Percentiles rank a stretch among this genome's conserved stretches.
Conservation (phyloP, 2,113 vertebrate genomes). For the Gymnogyps californianus region DNA sequence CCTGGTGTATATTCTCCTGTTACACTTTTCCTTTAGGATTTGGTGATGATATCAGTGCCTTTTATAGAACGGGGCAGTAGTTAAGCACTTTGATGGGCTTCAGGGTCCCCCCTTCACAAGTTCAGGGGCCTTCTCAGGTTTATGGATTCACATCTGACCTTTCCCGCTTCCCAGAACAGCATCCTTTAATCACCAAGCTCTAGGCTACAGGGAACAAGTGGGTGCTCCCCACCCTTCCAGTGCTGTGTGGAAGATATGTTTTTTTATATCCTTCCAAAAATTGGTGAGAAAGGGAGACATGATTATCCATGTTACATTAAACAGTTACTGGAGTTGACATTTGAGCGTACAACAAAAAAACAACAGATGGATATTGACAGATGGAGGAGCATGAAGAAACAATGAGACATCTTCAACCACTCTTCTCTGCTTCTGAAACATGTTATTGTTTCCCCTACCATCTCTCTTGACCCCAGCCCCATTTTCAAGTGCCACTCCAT, state of each 20-base stretch:
- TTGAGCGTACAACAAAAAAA: conserved; percentile 52
- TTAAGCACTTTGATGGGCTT: neutral
- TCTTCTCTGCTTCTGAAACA: conserved; percentile 39
- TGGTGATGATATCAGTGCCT: conserved; percentile 6
- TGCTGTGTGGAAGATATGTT: neutral
- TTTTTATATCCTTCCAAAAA: neutral
- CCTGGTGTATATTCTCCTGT: neutral
- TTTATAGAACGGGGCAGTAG: neutral
- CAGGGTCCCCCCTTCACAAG: neutral
- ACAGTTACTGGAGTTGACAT: conserved; percentile 53
- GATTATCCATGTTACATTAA: conserved; percentile 51
- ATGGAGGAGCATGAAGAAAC: conserved; percentile 60
- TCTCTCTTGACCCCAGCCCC: conserved; percentile 31
- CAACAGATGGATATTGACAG: conserved; percentile 66
- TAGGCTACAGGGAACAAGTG: neutral
- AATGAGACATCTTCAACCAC: conserved; percentile 54
- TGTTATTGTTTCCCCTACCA: conserved; percentile 60
- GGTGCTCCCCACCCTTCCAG: neutral
- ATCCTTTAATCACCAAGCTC: conserved; percentile 14
- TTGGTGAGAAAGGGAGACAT: neutral
- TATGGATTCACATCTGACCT: conserved; percentile 54
- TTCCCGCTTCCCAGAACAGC: conserved; percentile 54
- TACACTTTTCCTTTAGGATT: conserved; percentile 45
- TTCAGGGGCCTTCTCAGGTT: conserved; percentile 52
- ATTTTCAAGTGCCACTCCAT: conserved; percentile 43